Conservation (phyloP, 2,797 vertebrate species). For the Chloroceryle inda region DNA sequence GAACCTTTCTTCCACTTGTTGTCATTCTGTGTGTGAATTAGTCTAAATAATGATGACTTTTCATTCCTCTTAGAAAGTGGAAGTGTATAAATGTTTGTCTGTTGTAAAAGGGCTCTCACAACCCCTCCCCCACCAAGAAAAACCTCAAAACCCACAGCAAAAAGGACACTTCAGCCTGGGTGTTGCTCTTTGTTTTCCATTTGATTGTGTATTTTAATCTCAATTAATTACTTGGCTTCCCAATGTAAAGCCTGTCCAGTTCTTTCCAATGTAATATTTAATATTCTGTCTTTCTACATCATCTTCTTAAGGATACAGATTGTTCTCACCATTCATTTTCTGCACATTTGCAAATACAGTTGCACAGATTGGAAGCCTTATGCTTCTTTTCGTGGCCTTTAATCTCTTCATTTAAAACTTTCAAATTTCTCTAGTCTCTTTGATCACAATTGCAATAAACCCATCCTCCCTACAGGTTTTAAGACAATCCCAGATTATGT, state of each 20-base stretch:
- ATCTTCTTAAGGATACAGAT: constrained; percentile 54
- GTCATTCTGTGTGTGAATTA: background rate
- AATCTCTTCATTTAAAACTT: constrained; percentile 52
- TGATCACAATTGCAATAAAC: constrained; percentile 46
- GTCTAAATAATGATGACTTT: background rate
- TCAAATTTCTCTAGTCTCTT: constrained; percentile 1
- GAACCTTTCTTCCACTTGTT: background rate
- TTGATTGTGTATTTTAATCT: constrained; percentile 29
- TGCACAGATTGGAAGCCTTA: constrained; percentile 60
- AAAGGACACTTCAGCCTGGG: background rate
- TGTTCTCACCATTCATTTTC: constrained; percentile 66
- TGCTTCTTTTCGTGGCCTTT: constrained; percentile 55
- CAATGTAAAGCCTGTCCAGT: constrained; percentile 39
- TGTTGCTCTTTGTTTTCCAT: constrained; percentile 36
- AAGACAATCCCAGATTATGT: constrained; percentile 44
- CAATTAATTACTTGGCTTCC: constrained; percentile 49
- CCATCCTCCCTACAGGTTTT: constrained; percentile 34
- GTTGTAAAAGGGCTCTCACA: background rate
- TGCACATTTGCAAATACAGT: constrained; percentile 55
- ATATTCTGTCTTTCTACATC: constrained; percentile 58
- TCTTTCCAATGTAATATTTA: constrained; percentile 59
- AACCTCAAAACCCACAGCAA: background rate
- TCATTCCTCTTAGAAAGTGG: background rate
- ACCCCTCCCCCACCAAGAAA: background rate
- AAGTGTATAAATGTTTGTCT: background rate